A percentile compares a stretch with the other conserved stretches of the same genome.
Conservation (phyloP, 2,888 invertebrate genomes). For the Helicoverpa assulta region DNA sequence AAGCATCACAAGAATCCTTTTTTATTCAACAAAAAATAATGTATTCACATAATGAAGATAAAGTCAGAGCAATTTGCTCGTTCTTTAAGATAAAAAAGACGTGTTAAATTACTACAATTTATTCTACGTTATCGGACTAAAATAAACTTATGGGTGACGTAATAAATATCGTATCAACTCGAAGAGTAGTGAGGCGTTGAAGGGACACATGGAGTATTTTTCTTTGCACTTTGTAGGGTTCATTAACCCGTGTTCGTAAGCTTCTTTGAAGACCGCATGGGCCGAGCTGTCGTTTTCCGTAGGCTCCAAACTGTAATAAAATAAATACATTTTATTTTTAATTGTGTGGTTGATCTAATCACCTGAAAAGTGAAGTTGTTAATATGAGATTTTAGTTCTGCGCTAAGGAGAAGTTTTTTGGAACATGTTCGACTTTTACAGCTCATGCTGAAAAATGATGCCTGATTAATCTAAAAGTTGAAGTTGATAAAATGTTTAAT, state of each 20-base stretch:
- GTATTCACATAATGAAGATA: slow-evolving; percentile 15
- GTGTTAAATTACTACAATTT: slow-evolving; percentile 45
- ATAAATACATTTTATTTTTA: slow-evolving; percentile 4
- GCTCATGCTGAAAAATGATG: too few species aligned
- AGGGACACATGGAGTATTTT: slow-evolving; percentile 75
- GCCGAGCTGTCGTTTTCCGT: slow-evolving; percentile 71
- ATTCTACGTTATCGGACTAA: slow-evolving; percentile 21
- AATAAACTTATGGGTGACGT: slow-evolving; percentile 47
- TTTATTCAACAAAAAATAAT: slow-evolving; percentile 4
- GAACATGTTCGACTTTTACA: too few species aligned
- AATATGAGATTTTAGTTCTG: too few species aligned
- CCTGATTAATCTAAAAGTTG: too few species aligned
- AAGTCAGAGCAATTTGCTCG: slow-evolving; percentile 26
- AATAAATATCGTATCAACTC: slow-evolving; percentile 75
- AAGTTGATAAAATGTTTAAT: too few species aligned
- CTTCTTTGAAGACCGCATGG: slow-evolving; percentile 71
- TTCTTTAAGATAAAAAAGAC: slow-evolving; percentile 37
- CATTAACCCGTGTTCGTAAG: slow-evolving; percentile 70
- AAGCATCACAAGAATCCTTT: neutral
- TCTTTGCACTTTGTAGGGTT: slow-evolving; percentile 66
- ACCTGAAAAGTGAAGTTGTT: neutral
- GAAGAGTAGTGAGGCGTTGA: slow-evolving; percentile 71
- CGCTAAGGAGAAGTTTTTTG: too few species aligned
- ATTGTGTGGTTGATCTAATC: too few species aligned
- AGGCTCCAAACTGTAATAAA: slow-evolving; percentile 75